phyloP scores from a whole-genome alignment of 2,113 vertebrate genomes.

The Brachyhypopomus occidentalis region DNA sequence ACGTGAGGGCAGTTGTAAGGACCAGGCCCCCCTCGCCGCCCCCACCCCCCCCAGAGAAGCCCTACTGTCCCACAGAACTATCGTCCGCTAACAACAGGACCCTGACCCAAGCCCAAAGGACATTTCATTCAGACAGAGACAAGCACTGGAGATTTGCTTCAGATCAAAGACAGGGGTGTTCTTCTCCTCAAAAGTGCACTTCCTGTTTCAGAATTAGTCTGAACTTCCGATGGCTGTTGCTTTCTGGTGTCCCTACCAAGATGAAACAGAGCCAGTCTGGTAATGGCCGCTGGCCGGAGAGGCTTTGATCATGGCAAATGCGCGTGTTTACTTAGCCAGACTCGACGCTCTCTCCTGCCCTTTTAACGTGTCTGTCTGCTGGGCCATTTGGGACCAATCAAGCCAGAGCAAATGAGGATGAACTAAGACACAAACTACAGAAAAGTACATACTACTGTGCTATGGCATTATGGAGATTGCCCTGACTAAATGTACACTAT shows the following conservation, averaged over 20 bases:
- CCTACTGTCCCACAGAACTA: constrained; percentile 39
- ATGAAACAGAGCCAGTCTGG: constrained; percentile 37
- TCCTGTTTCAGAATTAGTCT: neutral
- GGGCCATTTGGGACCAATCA: constrained; percentile 28
- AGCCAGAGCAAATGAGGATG: constrained; percentile 22
- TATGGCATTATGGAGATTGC: neutral
- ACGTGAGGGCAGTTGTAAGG: constrained; percentile 31
- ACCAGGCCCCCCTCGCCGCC: constrained; percentile 23
- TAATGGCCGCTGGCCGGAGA: constrained; percentile 30
- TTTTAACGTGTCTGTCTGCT: constrained; percentile 42
- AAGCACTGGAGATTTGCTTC: constrained; percentile 10
- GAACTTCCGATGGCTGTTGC: constrained; percentile 33
- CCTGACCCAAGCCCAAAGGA: constrained; percentile 16
- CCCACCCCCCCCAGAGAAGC: constrained; percentile 41
- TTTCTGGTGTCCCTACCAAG: constrained; percentile 30
- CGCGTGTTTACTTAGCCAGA: constrained; percentile 45
- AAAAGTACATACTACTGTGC: constrained; percentile 5
- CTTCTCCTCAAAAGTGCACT: neutral
- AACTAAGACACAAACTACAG: neutral
- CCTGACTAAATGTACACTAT: neutral
- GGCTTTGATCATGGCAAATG: constrained; percentile 52
- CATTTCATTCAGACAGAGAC: constrained; percentile 13
- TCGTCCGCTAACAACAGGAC: constrained; percentile 30
- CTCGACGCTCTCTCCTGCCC: neutral
- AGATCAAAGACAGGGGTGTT: constrained; percentile 21